A percentile compares a stretch with the other conserved stretches of the same genome.
phyloP scores from a whole-genome alignment of 2,797 vertebrate species.

The Hafferia zeledoni region DNA sequence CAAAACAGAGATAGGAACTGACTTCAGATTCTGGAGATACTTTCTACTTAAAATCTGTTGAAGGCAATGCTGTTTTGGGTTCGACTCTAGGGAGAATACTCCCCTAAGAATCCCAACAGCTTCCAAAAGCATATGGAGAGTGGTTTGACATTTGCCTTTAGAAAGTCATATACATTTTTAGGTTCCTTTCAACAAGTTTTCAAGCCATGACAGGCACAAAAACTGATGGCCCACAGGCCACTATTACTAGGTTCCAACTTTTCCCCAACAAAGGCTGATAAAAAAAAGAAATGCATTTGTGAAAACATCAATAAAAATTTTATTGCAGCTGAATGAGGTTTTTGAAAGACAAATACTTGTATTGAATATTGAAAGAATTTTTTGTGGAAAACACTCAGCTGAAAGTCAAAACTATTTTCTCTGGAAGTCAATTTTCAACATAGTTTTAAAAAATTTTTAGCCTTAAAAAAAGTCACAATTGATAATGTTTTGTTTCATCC shows the following conservation, averaged over 20 bases:
- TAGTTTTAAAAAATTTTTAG: neutral
- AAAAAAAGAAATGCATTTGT: neutral
- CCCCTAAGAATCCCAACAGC: neutral
- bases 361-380: neutral
- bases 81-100: neutral
- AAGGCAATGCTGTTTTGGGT: neutral
- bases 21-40: neutral
- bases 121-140: neutral
- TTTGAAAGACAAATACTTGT: neutral
- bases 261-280: neutral
- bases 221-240: neutral
- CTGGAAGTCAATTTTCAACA: neutral
- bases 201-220: neutral
- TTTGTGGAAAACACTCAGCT: neutral
- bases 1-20: neutral
- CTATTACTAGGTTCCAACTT: neutral
- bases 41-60: neutral
- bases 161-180: neutral
- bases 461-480: neutral
- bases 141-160: neutral
- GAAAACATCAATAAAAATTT: neutral
- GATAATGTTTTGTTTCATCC: neutral
- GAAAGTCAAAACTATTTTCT: neutral
- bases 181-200: neutral
- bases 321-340: neutral